Percentiles rank a stretch among this genome's conserved stretches.
phyloP scores from a whole-genome alignment of 2,888 invertebrate genomes.

The Notodonta ziczac region DNA sequence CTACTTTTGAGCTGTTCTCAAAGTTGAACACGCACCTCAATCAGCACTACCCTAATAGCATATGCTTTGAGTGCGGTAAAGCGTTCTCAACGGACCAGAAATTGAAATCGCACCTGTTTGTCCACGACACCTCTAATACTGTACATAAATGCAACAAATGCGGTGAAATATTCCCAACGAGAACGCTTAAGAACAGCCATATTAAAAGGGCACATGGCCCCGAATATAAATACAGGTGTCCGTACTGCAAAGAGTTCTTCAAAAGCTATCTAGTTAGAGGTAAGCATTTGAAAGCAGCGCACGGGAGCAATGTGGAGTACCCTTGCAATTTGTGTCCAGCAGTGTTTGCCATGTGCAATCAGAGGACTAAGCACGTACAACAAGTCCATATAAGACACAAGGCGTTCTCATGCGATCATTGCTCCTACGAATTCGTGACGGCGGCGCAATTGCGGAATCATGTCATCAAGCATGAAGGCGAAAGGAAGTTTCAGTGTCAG shows the following conservation, averaged over 20 bases:
- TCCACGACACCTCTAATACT: conserved; percentile 47
- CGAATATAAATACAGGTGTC: conserved; percentile 53
- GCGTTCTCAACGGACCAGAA: conserved; percentile 60
- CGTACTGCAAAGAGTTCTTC: conserved; percentile 65
- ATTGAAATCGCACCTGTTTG: conserved; percentile 62
- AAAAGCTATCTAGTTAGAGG: conserved; percentile 62
- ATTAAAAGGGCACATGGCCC: conserved; percentile 54
- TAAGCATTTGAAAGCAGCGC: conserved; percentile 58
- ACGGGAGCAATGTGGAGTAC: conserved; percentile 65
- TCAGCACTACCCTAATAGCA: conserved; percentile 68
- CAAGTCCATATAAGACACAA: conserved; percentile 67
- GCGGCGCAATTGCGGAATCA: conserved; percentile 61
- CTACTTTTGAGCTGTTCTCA: conserved; percentile 61
- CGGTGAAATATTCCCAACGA: conserved; percentile 53
- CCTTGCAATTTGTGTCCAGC: conserved; percentile 67
- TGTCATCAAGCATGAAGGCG: conserved; percentile 62
- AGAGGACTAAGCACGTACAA: conserved; percentile 67
- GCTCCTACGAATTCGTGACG: conserved; percentile 62
- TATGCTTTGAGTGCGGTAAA: conserved; percentile 75
- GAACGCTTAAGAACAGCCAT: conserved; percentile 57
- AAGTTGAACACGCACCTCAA: conserved; percentile 73
- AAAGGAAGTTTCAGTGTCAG: conserved; percentile 67
- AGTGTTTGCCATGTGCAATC: conserved; percentile 65
- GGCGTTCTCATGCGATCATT: conserved; percentile 58
- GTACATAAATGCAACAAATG: conserved; percentile 62